Percentiles rank a stretch among this genome's conserved stretches.
These are phyloP conservation scores for Epinephelus coioides DNA, from an alignment of 2,797 vertebrate species.

Conservation along the genomic window DNA sequence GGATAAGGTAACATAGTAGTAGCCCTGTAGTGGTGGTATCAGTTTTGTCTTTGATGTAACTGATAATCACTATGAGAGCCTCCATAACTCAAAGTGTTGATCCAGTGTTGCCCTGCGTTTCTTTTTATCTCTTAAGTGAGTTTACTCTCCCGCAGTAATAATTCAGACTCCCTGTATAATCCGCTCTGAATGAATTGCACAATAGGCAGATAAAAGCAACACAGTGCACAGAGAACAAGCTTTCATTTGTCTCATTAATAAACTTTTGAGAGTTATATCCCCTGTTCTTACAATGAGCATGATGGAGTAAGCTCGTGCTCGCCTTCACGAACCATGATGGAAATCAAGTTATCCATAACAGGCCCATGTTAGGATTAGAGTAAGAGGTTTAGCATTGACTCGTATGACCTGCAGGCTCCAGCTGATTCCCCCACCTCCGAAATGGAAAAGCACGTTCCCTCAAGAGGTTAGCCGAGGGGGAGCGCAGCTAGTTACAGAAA, in stretches of 20 bases:
- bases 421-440: conserved; percentile 73
- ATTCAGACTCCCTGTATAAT: conserved; percentile 33
- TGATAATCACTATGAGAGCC: conserved; percentile 16
- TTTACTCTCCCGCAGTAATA: conserved; percentile 36
- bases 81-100: conserved; percentile 36
- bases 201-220: conserved; percentile 29
- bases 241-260: conserved; percentile 39
- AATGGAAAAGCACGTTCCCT: conserved; percentile 74
- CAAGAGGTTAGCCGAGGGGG: conserved; percentile 72
- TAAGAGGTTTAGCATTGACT: conserved; percentile 84
- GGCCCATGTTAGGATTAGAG: conserved; percentile 86
- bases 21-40: conserved; percentile 12
- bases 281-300: conserved; percentile 9
- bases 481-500: conserved; percentile 54
- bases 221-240: conserved; percentile 20
- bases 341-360: conserved; percentile 52
- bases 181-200: conserved; percentile 32
- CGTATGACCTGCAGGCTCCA: conserved; percentile 43
- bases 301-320: conserved; percentile 24
- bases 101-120: not conserved
- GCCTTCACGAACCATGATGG: conserved; percentile 23
- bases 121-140: conserved; percentile 44
- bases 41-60: conserved; percentile 27
- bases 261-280: conserved; percentile 17
- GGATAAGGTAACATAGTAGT: conserved; percentile 11